Evolutionary conservation across 2,797 vertebrate species (phyloP).

Genomic region (Simalia tracyae): DNA sequence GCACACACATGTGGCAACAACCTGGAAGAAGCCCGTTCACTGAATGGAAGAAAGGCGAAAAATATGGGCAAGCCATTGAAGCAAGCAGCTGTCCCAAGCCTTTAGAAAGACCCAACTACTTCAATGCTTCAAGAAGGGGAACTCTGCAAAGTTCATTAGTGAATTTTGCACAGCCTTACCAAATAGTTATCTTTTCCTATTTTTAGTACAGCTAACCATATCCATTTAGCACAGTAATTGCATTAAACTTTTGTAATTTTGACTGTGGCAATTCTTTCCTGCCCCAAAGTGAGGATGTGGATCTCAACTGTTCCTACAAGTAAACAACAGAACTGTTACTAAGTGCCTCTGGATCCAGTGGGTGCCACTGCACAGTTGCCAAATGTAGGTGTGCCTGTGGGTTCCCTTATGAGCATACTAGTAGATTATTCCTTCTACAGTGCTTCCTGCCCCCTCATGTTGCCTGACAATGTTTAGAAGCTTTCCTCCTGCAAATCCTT

Average conservation of each 20-base stretch:
- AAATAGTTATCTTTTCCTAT: background rate
- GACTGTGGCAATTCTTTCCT: background rate
- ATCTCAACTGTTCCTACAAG: background rate
- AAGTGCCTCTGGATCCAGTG: background rate
- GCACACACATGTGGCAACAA: background rate
- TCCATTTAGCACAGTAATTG: background rate
- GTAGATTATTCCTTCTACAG: constrained; percentile 36
- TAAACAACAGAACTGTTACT: background rate
- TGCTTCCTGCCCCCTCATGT: constrained; percentile 44
- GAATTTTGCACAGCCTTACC: background rate
- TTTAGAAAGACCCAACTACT: background rate
- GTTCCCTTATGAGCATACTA: background rate
- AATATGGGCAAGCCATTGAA: background rate
- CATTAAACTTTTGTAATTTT: background rate
- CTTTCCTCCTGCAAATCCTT: constrained; percentile 51
- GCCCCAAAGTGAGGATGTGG: background rate
- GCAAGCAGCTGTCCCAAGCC: background rate
- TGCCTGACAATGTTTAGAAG: constrained; percentile 30
- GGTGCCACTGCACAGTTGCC: background rate
- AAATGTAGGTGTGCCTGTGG: background rate
- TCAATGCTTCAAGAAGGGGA: background rate
- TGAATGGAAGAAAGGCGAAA: background rate
- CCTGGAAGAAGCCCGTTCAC: background rate
- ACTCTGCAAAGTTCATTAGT: background rate
- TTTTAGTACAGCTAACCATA: background rate